phyloP scores from a whole-genome alignment of 2,797 vertebrate species.

The Cuniculus paca region DNA sequence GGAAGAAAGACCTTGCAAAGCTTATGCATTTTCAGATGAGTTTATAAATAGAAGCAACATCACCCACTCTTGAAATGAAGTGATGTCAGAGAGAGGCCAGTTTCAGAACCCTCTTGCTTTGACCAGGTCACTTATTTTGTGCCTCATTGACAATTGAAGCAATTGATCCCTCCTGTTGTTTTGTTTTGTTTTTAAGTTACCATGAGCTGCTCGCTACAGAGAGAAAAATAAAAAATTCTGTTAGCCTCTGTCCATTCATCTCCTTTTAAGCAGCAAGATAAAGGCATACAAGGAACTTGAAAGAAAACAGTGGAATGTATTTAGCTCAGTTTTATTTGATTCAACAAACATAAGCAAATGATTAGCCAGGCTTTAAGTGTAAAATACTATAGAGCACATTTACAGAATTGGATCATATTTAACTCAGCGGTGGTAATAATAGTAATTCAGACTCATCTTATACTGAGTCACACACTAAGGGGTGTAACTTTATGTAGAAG shows the following conservation, averaged over 20 bases:
- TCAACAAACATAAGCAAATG: slow-evolving; percentile 70
- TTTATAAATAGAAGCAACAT: slow-evolving; percentile 65
- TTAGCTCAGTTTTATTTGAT: slow-evolving; percentile 65
- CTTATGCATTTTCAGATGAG: slow-evolving; percentile 67
- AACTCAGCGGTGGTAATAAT: slow-evolving; percentile 8
- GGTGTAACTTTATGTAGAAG: background rate
- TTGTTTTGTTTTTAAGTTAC: slow-evolving; percentile 48
- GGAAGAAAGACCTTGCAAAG: slow-evolving; percentile 42
- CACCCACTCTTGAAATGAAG: slow-evolving; percentile 48
- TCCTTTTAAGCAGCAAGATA: slow-evolving; percentile 60
- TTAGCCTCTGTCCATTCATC: slow-evolving; percentile 52
- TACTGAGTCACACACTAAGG: slow-evolving; percentile 49
- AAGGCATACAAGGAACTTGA: background rate
- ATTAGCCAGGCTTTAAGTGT: slow-evolving; percentile 58
- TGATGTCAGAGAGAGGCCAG: background rate
- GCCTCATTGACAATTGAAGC: background rate
- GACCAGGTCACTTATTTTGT: slow-evolving; percentile 41
- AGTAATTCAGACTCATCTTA: slow-evolving; percentile 25
- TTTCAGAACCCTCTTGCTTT: slow-evolving; percentile 25
- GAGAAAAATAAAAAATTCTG: slow-evolving; percentile 41
- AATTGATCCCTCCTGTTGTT: slow-evolving; percentile 22
- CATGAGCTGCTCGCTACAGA: background rate
- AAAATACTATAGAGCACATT: slow-evolving; percentile 45
- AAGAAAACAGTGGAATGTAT: slow-evolving; percentile 54
- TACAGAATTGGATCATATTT: slow-evolving; percentile 39